Base-by-base conservation (phyloP, 2,888 invertebrate genomes). In the Ormyrus nitidulus region DNA sequence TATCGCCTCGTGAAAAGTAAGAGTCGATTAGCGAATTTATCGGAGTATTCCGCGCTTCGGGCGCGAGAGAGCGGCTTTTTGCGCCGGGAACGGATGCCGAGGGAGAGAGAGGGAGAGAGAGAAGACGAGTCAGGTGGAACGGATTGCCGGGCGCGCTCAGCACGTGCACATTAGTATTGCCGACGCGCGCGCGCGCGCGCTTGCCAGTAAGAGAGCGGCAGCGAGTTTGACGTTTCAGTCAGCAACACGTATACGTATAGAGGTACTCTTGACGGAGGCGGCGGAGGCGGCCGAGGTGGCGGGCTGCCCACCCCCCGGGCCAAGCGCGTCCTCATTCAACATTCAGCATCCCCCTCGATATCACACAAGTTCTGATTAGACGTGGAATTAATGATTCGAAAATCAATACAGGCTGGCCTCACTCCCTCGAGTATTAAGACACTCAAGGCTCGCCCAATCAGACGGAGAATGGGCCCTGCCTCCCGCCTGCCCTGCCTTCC, bases 351-450 rank as follows among this genome's bases (percentile, higher is more conserved):
- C 83, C 84, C 84, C 84, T 84, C 84, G 84, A 84, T 85, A 84
- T 84, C 84, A 84, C 84, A 83, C 85, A 85, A 85, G 84, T 85
- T 88, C 87, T 90, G 90, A 90, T 90, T 90, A 90, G 89, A 88
- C 88, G 89, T 87, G 86, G 88, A 90, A 90, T 90, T 90, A 90
- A 90, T 90, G 89, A 90, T 90, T 89, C 87, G 88, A 90, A 90
- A 90, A 90, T 90, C 90, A 90, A 90, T 90, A 90, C 89, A 86
- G 83, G 79, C 79, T 58, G 44, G 10, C 62, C 76, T 51, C 83
- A 83, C 61, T 69, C 77, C 72, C 80, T 56, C 48, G 82, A 73
- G 80, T 78, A 80, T 82, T 82, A 82, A 82, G 82, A 82, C 80
- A 80, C 82, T 81, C 76, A 76, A 81, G 78, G 78, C 81, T 81